Evolutionary conservation across 1,140 invertebrate species (phyloP), one percentile per base, ranked within the genome.

Genomic region (Palaemon carinicauda): DNA sequence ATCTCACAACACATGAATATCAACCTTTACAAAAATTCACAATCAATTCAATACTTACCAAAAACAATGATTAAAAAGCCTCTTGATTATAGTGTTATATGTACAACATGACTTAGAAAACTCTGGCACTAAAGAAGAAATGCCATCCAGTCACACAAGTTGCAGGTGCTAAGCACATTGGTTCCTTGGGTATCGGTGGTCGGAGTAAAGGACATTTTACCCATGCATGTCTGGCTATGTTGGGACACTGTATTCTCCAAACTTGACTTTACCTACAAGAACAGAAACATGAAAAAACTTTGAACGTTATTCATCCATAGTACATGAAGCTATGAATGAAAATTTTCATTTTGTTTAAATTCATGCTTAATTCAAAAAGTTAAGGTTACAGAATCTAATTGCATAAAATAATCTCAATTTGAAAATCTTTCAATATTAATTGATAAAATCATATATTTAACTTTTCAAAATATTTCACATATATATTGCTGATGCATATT

Each of bases 101-200:
- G 15, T 31, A 69, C 24, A 69, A n/a, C 24, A 69, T 69, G 65
- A 27, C 24, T 31, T 1, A 69, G n/a, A 24, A n/a, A 19, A n/a
- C 10, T 10, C 17, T 69, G 65, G 21, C 21, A 33, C 50, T 83
- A 83, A 52, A 83, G 33, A 1, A 83, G 73, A 31, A 83, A 83
- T 10, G 82, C 74, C 82, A 83, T 83, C 82, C 82, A 83, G n/a
- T 83, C 82, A 77, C 82, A 83, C 29, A 83, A 33, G 56, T 41
- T 77, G 74, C 82, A 83, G 10, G 82, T 83, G 53, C 74, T 83
- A 21, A 83, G 73, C 17, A 83, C 82, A 60, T 83, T 83, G 29
- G 82, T 73, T 19, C 82, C 82, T 56, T 83, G 82, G 33, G 82
- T 83, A 53, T 83, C 82, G 9, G 82, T 83, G n/a, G 82, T 83